Evolutionary conservation across 2,888 invertebrate species (phyloP), one percentile per base, ranked within the genome.

Genomic region (Ferrisia virgata): DNA sequence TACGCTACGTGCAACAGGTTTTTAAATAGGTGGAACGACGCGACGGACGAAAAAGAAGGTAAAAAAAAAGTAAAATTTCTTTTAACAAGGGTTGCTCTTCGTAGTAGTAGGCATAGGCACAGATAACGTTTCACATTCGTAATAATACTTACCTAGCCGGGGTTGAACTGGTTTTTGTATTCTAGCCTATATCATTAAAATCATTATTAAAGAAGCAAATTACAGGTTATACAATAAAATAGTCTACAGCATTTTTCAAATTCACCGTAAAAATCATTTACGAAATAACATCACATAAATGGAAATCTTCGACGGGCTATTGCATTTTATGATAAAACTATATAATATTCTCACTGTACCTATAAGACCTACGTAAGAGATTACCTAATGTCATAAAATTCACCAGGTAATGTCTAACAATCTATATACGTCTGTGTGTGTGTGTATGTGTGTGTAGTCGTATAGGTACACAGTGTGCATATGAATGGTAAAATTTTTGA

Each of bases 1-100:
- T 40, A 76, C n/a, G 72, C 64, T 31, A 64, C 64, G 28, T 64
- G 72, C 72, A 76, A 76, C 72, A 76, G 72, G 72, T 76, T 76
- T 76, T 76, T 76, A 76, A 76, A 76, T 76, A 76, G 72, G 72
- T 76, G 72, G 72, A 76, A 76, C 72, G 72, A 64, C 58, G n/a
- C n/a, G 64, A 64, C 40, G 40, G n/a, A n/a, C n/a, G n/a, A n/a
- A 47, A 47, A 47, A n/a, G 47, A 53, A 64, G 9, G 22, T n/a
- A 58, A 72, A 76, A 76, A 72, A 36, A 33, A 22, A 76, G 72
- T 76, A 76, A 76, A 76, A 76, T 76, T 76, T 76, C 64, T 13
- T 76, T 36, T 76, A 76, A 76, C 72, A 76, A 76, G 72, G 72
- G 72, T 76, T 76, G 72, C 72, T 28, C 64, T 11, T 39, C 39